Conservation (phyloP, 2,888 invertebrate species). For the Meliscaeva auricollis region DNA sequence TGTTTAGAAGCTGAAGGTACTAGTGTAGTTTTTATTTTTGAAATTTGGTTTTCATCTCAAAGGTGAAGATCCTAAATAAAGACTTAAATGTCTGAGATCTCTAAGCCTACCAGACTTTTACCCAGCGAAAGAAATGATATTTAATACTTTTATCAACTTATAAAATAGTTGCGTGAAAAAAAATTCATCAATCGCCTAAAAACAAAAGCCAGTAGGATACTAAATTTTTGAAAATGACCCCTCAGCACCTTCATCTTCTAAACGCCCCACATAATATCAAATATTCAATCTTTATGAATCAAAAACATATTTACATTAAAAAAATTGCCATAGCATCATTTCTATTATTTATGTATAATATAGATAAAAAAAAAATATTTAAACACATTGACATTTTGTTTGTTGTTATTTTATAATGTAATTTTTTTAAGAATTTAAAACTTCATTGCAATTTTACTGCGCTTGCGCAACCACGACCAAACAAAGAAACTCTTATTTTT, state of each 20-base stretch:
- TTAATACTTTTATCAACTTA: no score
- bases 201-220: no score
- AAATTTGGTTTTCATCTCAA: no score
- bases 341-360: constrained; percentile 11
- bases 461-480: not conserved
- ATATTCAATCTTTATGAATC: not conserved
- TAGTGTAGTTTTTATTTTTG: no score
- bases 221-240: no score
- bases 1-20: no score
- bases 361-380: constrained; percentile 42
- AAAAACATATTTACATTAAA: constrained; percentile 53
- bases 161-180: no score
- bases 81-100: no score
- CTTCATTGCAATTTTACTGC: not conserved
- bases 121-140: no score
- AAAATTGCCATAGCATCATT: constrained; percentile 47
- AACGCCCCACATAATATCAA: constrained; percentile 2
- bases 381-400: constrained; percentile 30
- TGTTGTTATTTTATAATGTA: constrained; percentile 36
- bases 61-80: no score
- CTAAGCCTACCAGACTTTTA: no score
- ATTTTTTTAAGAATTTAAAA: constrained; percentile 12
- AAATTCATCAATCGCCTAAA: no score
- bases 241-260: not conserved
- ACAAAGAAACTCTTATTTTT: constrained; percentile 29